Evolutionary conservation across 2,113 vertebrate genomes (phyloP), one percentile per base, ranked within the genome.

Genomic region (Axis porcinus): DNA sequence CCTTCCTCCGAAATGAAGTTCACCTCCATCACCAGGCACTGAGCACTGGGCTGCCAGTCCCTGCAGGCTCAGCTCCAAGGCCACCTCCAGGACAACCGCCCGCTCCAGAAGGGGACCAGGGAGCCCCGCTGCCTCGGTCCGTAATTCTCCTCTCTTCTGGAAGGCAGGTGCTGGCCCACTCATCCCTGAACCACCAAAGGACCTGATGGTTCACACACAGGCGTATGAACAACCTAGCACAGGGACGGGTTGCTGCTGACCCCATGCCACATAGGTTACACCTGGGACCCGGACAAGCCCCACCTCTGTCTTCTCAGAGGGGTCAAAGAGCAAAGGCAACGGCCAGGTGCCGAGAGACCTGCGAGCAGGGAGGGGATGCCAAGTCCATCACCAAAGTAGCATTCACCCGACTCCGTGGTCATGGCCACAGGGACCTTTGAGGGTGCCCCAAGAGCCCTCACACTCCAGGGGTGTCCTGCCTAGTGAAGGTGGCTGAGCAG

Each of bases 211-310:
- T 33, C 33, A 47, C 33, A 55, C 52, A 74, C 33, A 57, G 87
- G 43, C 2, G 0, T 6, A 36, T 19, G 3, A 74, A 57, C 27
- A 33, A 43, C 47, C 60, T 16, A 16, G 84, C 74, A 54, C 17
- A 6, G 4, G 5, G 62, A 47, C 4, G 27, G 50, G 45, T 17
- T 6, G 15, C 47, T 3, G n/a, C 58, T 11, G 16, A 45, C 52
- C 40, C 47, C 12, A n/a, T 1, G 10, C 47, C 79, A 50, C 27
- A 27, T 0, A 3, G 14, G 28, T 36, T 40, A 52, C 1, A 0
- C 2, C 33, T 16, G 6, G 21, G 60, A 60, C 43, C 55, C 12
- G 2, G 15, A 47, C n/a, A 47, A 82, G 52, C 13, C 43, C 47
- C 67, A 52, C 12, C 40, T 62, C 60, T 28, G 30, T 45, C 36